These are phyloP conservation scores for Blastobasis lacticolella DNA, from an alignment of 2,888 invertebrate species.

Conservation along the genomic window DNA sequence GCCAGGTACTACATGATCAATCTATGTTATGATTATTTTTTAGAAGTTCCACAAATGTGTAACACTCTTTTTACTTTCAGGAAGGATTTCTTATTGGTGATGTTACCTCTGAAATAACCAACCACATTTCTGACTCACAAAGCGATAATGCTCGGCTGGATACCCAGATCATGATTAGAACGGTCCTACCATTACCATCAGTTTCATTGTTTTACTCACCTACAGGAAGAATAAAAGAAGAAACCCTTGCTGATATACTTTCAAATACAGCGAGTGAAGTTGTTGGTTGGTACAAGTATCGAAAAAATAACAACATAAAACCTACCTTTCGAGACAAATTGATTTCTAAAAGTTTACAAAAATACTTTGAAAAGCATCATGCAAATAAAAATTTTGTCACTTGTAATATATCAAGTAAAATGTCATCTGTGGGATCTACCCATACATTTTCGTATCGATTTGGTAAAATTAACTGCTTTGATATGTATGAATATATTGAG, in stretches of 20 bases:
- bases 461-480: constrained; percentile 71
- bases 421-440: constrained; percentile 68
- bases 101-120: constrained; percentile 75
- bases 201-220: constrained; percentile 73
- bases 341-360: constrained; percentile 76
- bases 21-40: too few relatives aligned
- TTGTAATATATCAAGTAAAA: constrained; percentile 74
- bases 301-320: constrained; percentile 65
- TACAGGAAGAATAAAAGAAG: constrained; percentile 72
- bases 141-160: constrained; percentile 76
- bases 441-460: constrained; percentile 78
- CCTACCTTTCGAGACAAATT: constrained; percentile 77
- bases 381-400: constrained; percentile 76
- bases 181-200: constrained; percentile 74
- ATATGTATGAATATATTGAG: constrained; percentile 68
- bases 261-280: constrained; percentile 70
- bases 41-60: not conserved
- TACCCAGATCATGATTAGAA: constrained; percentile 76
- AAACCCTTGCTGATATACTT: constrained; percentile 68
- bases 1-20: constrained; percentile 61
- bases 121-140: constrained; percentile 80
- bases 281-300: constrained; percentile 81
- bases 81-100: constrained; percentile 80
- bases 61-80: constrained; percentile 32
- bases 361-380: constrained; percentile 68